phyloP scores from a whole-genome alignment of 2,113 vertebrate genomes.

The Neodon shergylaensis region DNA sequence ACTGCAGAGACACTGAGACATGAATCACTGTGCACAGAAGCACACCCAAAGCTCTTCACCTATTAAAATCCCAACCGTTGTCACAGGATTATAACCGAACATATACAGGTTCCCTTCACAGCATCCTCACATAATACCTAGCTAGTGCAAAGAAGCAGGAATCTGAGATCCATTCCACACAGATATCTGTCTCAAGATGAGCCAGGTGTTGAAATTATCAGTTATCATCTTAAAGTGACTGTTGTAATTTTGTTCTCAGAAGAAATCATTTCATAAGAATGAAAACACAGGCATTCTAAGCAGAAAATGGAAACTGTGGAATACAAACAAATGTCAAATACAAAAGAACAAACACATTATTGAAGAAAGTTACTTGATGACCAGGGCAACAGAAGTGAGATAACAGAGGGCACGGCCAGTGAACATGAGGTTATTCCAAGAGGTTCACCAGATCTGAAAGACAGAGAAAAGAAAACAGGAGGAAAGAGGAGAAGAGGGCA shows the following conservation, averaged over 20 bases:
- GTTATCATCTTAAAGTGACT: not conserved
- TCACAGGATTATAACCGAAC: not conserved
- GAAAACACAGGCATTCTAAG: constrained; percentile 7
- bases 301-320: not conserved
- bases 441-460: not conserved
- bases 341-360: not conserved
- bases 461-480: not conserved
- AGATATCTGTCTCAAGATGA: not conserved
- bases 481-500: not conserved
- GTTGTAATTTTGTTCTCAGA: not conserved
- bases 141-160: not conserved
- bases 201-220: not conserved
- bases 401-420: not conserved
- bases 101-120: not conserved
- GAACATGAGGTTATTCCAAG: not conserved
- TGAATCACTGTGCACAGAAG: not conserved
- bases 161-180: not conserved
- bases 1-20: not conserved
- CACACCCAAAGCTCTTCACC: not conserved
- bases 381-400: not conserved
- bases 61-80: not conserved
- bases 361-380: not conserved
- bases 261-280: not conserved
- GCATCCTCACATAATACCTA: not conserved
- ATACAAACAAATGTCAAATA: not conserved